These are phyloP conservation scores for Macrophya alboannulata DNA, from an alignment of 2,888 invertebrate species.

Conservation along the genomic window DNA sequence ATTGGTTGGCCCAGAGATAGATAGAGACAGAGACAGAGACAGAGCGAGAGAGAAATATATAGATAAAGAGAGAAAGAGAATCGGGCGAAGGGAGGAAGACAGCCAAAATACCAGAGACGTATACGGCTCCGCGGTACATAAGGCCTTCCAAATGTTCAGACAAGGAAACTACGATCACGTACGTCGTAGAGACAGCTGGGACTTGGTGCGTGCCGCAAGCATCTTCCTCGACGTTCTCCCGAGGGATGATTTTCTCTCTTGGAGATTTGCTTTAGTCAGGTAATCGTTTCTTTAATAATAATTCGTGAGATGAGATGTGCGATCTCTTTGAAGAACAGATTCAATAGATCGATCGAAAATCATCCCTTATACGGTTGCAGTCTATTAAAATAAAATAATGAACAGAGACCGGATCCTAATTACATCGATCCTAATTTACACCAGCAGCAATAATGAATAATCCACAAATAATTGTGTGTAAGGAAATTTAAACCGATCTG, in stretches of 20 bases:
- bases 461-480: background rate
- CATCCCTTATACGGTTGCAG: background rate
- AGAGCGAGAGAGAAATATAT: background rate
- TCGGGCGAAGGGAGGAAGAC: background rate
- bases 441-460: background rate
- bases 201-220: constrained; percentile 46
- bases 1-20: constrained; percentile 44
- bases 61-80: constrained; percentile 10
- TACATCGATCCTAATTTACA: too few species aligned
- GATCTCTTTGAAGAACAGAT: background rate
- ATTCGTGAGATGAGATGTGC: background rate
- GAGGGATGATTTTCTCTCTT: constrained; percentile 21
- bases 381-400: background rate
- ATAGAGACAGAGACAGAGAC: background rate
- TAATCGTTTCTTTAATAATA: constrained; percentile 17
- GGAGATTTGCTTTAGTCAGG: background rate
- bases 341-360: background rate
- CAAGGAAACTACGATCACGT: constrained; percentile 44
- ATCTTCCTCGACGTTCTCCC: constrained; percentile 33
- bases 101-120: constrained; percentile 2
- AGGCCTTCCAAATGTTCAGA: constrained; percentile 25
- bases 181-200: constrained; percentile 50
- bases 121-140: background rate
- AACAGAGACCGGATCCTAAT: too few species aligned
- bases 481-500: background rate